Base-by-base conservation (phyloP, 2,113 vertebrate species). In the Hippocampus barbouri region DNA sequence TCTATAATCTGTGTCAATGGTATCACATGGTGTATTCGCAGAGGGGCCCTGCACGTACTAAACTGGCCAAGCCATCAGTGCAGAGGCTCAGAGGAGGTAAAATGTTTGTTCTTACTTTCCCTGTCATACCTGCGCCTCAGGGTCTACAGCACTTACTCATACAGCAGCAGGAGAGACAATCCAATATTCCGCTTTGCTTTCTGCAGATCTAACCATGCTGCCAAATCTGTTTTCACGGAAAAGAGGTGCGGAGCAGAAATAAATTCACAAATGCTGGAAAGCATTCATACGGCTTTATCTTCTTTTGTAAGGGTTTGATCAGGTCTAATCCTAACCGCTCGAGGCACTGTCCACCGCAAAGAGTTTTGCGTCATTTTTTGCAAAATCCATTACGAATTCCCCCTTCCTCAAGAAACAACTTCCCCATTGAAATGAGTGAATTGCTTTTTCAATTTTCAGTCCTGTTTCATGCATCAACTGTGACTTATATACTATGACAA, bases 1-100 rank as follows among this genome's bases (percentile, higher is more conserved):
- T 93, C 91, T 74, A 93, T 92, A 92, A 91, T 85, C 79, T 91
- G 85, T 91, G 90, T 91, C 89, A 91, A 92, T 89, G 89, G 88
- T 88, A 90, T 92, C 88, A 91, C 88, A 90, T 75, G 34, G 76
- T 79, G 79, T 80, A 87, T 85, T 80, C 87, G 79, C 86, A 81
- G 78, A 85, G 84, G 84, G 88, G 75, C 21, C 40, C 72, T 61
- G 47, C 63, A 70, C n/a, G 72, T 81, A 83, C 76, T 77, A 77
- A 85, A 85, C 81, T 77, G 84, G 85, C 81, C 84, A 78, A 75
- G 86, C 76, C 87, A 83, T 70, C 79, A 79, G 81, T 84, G 75
- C 82, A 77, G 78, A 86, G 74, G 81, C 87, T 89, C 83, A 83
- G 76, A 84, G 67, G 81, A 89, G 85, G 82, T 80, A 85, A 73